Evolutionary conservation across 2,113 vertebrate species (phyloP).

Genomic region (Stictonetta naevosa): DNA sequence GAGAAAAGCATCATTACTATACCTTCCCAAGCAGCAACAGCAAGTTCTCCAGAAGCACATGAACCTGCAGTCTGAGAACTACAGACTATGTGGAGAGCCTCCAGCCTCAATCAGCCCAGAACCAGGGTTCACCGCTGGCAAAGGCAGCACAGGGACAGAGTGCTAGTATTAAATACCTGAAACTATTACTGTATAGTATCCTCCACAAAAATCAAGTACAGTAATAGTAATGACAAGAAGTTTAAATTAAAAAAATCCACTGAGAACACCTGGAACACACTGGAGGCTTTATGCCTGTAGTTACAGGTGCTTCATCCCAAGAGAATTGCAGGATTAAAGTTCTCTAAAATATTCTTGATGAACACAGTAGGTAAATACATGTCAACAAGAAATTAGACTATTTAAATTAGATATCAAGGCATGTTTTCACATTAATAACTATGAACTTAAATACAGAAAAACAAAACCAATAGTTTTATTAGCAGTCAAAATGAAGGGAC

Average conservation of each 20-base stretch:
- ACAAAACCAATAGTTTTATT: neutral
- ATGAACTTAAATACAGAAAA: neutral
- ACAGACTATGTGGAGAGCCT: neutral
- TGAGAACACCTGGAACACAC: neutral
- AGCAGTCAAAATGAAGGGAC: conserved; percentile 7
- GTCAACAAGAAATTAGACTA: neutral
- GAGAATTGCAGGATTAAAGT: neutral
- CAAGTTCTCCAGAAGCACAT: neutral
- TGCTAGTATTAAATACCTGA: neutral
- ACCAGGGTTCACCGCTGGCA: neutral
- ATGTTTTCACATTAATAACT: neutral
- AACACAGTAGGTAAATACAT: neutral
- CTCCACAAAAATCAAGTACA: neutral
- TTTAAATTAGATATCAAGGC: neutral
- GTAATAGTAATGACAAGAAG: neutral
- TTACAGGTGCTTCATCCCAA: neutral
- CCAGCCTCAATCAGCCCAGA: neutral
- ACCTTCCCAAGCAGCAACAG: neutral
- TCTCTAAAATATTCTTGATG: neutral
- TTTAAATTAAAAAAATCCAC: neutral
- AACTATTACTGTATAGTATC: neutral
- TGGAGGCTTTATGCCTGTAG: neutral
- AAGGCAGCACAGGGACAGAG: neutral
- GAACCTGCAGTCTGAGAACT: neutral
- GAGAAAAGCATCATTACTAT: neutral